Base-by-base conservation (phyloP, 2,888 invertebrate genomes). In the Drosophila picticornis region DNA sequence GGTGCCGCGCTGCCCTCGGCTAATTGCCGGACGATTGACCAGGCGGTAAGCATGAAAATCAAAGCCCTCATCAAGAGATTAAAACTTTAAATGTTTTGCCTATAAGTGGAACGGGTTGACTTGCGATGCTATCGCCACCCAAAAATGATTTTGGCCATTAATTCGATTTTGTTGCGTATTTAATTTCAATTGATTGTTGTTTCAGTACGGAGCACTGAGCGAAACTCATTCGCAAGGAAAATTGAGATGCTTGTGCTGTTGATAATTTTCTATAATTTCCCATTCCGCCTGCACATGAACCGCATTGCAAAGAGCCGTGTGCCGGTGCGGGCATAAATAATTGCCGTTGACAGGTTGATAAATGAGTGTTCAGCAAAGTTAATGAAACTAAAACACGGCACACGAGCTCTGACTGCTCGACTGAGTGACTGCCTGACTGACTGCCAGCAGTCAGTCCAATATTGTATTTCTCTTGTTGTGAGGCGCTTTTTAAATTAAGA, bases 331-430 rank as follows among this genome's bases (percentile, higher is more conserved):
- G 58, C 73, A 86, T 88, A 85, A 88, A 90, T 90, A 90, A 90
- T 88, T 88, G 84, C 76, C 40, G 87, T 77, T 88, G 88, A 88
- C 88, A 88, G 84, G 75, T 86, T 88, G 89, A 88, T 90, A 86
- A 90, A 88, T 90, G 89, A 77, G 83, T 75, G 81, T 88, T 76
- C 74, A 83, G 83, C 75, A 72, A 78, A 84, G 83, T 79, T 88
- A 88, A 88, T 86, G 84, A 88, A 88, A 88, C 88, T 84, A 88
- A 86, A 76, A 83, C 85, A 78, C 70, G 84, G 75, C 81, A 80
- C 77, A 83, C 69, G 80, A 85, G 81, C 65, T 68, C n/a, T 38
- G 19, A 64, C 48, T 34, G 61, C 7, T 19, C 52, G 67, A 25
- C 60, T 50, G 70, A 50, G 4, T 9, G 46, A 22, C 52, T 27